Conservation (phyloP, 2,797 vertebrate genomes). For the Chaenodraco wilsoni region DNA sequence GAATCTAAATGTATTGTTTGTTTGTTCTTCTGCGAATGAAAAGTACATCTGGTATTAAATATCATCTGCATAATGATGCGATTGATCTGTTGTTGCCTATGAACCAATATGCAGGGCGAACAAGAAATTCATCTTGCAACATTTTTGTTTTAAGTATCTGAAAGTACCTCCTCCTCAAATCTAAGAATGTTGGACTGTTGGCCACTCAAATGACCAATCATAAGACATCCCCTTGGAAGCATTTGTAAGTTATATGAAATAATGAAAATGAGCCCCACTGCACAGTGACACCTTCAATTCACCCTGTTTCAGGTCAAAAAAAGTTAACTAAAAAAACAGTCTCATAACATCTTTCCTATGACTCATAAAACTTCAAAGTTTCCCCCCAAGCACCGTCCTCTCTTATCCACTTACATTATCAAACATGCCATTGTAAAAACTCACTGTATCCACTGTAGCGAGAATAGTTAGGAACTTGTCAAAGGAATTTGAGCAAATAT, state of each 20-base stretch:
- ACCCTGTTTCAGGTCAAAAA: conserved; percentile 24
- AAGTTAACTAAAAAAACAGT: conserved; percentile 10
- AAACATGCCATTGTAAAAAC: conserved; percentile 33
- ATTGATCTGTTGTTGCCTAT: not conserved
- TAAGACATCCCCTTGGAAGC: not conserved
- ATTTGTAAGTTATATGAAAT: not conserved
- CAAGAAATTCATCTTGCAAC: not conserved
- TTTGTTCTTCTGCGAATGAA: not conserved
- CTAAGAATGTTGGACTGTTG: too few relatives aligned
- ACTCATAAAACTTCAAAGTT: conserved; percentile 46
- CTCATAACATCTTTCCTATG: conserved; percentile 29
- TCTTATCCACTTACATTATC: conserved; percentile 33
- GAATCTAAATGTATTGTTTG: not conserved
- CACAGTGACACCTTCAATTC: not conserved
- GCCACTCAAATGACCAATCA: not conserved
- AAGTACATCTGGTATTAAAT: not conserved
- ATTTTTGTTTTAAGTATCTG: not conserved
- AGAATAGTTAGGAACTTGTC: conserved; percentile 30
- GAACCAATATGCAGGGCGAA: not conserved
- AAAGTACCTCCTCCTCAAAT: not conserved
- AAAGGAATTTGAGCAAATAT: conserved; percentile 73
- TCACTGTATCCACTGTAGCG: conserved; percentile 12
- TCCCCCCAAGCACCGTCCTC: not conserved
- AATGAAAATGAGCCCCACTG: not conserved
- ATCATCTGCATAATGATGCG: not conserved